phyloP scores from a whole-genome alignment of 2,888 invertebrate species.

The Patella pellucida region DNA sequence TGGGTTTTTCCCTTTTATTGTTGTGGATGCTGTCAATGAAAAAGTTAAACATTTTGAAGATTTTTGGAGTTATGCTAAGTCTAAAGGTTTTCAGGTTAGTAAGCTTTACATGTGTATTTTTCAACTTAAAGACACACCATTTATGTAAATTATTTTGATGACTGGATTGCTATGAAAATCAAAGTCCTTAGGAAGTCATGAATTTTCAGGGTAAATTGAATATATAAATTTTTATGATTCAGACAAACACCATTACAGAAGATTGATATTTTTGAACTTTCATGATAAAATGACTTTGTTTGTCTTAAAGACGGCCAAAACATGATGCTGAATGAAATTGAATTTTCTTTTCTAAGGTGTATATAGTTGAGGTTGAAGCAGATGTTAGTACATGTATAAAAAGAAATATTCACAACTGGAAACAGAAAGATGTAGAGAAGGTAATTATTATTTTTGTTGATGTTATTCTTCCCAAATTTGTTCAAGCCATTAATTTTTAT shows the following conservation, averaged over 20 bases:
- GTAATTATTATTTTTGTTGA: slow-evolving; percentile 44
- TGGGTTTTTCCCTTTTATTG: slow-evolving; percentile 91
- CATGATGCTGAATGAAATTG: slow-evolving; percentile 3
- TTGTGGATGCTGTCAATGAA: slow-evolving; percentile 91
- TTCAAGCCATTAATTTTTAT: too few relatives aligned
- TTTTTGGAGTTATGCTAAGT: slow-evolving; percentile 88
- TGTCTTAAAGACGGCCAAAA: too few relatives aligned
- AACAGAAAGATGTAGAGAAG: slow-evolving; percentile 82
- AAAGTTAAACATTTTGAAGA: slow-evolving; percentile 83
- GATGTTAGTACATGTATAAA: slow-evolving; percentile 84
- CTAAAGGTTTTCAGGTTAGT: slow-evolving; percentile 83
- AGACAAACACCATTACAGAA: too few relatives aligned
- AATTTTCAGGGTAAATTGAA: too few relatives aligned
- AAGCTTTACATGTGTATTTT: too few relatives aligned
- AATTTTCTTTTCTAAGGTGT: slow-evolving; percentile 78
- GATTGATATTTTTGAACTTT: neutral
- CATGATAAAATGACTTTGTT: neutral
- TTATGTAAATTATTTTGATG: too few relatives aligned
- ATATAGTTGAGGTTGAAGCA: slow-evolving; percentile 88
- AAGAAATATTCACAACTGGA: slow-evolving; percentile 87
- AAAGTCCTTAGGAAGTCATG: too few relatives aligned
- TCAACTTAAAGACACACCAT: too few relatives aligned
- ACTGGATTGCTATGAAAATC: too few relatives aligned
- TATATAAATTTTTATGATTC: too few relatives aligned
- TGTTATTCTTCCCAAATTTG: too few relatives aligned